Evolutionary conservation across 2,888 invertebrate species (phyloP).

Genomic region (Crossocerus cetratus): DNA sequence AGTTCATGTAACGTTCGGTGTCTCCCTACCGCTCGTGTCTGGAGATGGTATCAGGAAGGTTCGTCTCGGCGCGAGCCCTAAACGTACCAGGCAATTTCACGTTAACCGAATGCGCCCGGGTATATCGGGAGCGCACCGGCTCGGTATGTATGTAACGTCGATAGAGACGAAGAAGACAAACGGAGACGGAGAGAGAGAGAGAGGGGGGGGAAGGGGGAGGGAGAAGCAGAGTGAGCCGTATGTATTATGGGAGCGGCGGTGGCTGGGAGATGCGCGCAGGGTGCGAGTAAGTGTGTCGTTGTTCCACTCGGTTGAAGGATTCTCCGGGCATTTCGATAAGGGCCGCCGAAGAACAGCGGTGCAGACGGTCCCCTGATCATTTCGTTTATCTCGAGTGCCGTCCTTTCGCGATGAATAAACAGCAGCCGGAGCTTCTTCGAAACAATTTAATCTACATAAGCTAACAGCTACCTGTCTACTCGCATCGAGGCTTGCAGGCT

Average conservation of each 20-base stretch:
- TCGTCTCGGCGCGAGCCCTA: background rate
- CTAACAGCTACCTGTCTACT: conserved; percentile 59
- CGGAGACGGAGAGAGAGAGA: no score
- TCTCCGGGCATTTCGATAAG: conserved; percentile 30
- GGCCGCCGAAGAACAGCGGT: conserved; percentile 20
- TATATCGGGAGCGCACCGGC: no score
- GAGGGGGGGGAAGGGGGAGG: no score
- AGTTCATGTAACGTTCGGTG: no score
- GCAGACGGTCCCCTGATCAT: conserved; percentile 46
- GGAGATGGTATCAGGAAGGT: no score
- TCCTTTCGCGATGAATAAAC: conserved; percentile 65
- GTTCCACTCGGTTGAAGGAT: conserved; percentile 23
- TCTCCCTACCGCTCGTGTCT: no score
- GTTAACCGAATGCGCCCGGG: background rate
- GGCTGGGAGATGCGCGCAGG: conserved; percentile 10
- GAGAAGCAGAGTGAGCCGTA: background rate
- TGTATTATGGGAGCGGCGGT: conserved; percentile 15
- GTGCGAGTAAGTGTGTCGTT: conserved; percentile 13
- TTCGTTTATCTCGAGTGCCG: conserved; percentile 57
- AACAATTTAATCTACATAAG: conserved; percentile 70
- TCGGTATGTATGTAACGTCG: background rate
- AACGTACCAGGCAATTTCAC: background rate
- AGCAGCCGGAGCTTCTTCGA: conserved; percentile 59
- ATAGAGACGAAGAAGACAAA: background rate
- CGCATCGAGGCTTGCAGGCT: conserved; percentile 16